Base-by-base conservation (phyloP, 2,113 vertebrate species). In the Lontra canadensis region DNA sequence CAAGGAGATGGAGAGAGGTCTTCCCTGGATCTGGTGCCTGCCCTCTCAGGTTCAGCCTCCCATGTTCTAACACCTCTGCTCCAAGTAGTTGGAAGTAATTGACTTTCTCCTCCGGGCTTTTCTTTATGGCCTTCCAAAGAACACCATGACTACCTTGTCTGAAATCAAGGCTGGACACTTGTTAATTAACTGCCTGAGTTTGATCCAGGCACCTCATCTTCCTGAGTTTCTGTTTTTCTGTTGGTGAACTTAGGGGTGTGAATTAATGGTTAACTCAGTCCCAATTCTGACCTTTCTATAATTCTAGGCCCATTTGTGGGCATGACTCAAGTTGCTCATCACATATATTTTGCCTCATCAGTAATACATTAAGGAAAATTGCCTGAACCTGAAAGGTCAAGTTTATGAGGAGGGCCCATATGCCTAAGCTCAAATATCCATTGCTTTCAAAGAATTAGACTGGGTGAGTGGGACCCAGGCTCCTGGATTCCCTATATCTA, bases 101-200 rank as follows among this genome's bases (percentile, higher is more conserved):
- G 90, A 69, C 83, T 39, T 55, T 34, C 34, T 57, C n/a, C 44
- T 78, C 57, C 29, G 5, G 47, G 7, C 88, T 91, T 71, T 84
- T 71, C 92, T 97, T 93, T 52, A 78, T 1, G 31, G 61, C 17
- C 88, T 83, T 94, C 84, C 59, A 74, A 26, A 79, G 81, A 90
- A 61, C 15, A 42, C 23, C n/a, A 1, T 3, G 52, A 52, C 65
- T 71, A 29, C 69, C 74, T 94, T 36, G 21, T 80, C 83, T 96
- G 89, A 96, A 87, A 74, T 92, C 76, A 74, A 79, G 82, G 63
- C 90, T 94, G 81, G 57, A 67, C 4, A 12, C 31, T 47, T 73
- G 79, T 84, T 67, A 95, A 95, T 94, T 69, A 96, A 79, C 61
- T 9, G n/a, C 67, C 76, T 74, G 55, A 71, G 84, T 88, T 94